Base-by-base conservation (phyloP, 2,888 invertebrate genomes). In the Caenorhabditis sp. region DNA sequence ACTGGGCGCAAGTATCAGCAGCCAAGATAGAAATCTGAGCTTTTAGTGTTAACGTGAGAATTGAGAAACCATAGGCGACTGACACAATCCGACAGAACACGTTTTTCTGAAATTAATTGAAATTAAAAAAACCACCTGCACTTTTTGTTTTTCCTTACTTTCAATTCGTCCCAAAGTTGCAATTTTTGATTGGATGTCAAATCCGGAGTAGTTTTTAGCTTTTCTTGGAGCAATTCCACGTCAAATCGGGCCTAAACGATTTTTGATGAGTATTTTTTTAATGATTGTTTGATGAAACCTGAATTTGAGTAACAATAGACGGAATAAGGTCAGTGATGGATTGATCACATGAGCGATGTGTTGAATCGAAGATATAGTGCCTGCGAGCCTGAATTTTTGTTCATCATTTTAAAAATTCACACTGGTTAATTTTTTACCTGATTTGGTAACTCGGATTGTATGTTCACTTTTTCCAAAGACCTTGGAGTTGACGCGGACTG, bases 11-110 rank as follows among this genome's bases (percentile, higher is more conserved):
- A 8, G 87, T 87, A 24, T 88, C 87, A 0, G 85, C 83, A 1
- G 89, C 87, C 9, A 89, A 67, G 28, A 89, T 88, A 1, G 85
- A 87, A 18, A 89, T 87, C 65, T 89, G 89, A 2, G 85, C 82
- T 65, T 88, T 88, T 24, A 89, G 72, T 0, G 86, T 82, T 35
- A 88, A 64, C 13, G 87, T 87, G 35, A 89, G 74, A 20, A 88
- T 72, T 1, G 87, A 80, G 80, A 85, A 88, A 3, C 87, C 64
- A 53, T 87, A 85, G 1, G 85, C 80, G 15, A 86, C 78, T 5
- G 80, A 64, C 5, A 88, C 67, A 9, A 88, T 64, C 4, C 87
- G 86, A 20, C 79, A 60, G 20, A 87, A 77, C 2, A 72, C 62
- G 35, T 78, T 77, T 51, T 55, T 76, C 83, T 84, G 68, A 77